These are phyloP conservation scores for Sycophila sp. DNA, from an alignment of 1,140 invertebrate genomes.

Conservation along the genomic window DNA sequence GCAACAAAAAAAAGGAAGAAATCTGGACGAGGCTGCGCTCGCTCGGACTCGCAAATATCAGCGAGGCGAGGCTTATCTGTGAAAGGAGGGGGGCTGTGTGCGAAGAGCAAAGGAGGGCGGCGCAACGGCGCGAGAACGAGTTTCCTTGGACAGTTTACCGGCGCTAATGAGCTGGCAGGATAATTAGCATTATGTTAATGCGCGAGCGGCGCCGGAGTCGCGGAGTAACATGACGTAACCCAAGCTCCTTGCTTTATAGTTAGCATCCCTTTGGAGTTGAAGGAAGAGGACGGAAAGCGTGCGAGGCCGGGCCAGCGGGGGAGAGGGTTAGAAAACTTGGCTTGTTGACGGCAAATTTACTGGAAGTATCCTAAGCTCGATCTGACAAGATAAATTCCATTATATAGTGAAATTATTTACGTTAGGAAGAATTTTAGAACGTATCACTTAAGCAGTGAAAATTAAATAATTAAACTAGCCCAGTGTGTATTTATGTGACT, in stretches of 20 bases:
- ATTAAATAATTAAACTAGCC: no score
- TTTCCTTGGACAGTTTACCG: conserved; percentile 66
- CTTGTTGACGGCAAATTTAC: no score
- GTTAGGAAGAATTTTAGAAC: no score
- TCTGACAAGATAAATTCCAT: no score
- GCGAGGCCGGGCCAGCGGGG: no score
- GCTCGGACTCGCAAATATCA: conserved; percentile 5
- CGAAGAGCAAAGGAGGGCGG: neutral
- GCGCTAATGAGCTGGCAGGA: conserved; percentile 67
- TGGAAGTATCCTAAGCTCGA: no score
- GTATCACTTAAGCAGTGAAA: no score
- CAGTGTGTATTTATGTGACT: no score
- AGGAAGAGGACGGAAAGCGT: neutral
- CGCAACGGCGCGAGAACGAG: conserved; percentile 46
- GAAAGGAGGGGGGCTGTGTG: neutral
- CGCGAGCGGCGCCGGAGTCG: conserved; percentile 55
- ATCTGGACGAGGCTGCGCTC: no score
- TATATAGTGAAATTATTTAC: no score
- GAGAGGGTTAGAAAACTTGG: no score
- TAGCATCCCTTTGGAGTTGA: neutral
- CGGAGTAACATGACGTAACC: conserved; percentile 59
- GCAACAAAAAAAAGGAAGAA: no score
- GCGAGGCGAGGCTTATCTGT: conserved; percentile 13
- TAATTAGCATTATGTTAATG: conserved; percentile 69
- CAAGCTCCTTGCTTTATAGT: conserved; percentile 41